Conservation (phyloP, 2,113 vertebrate genomes). For the Machaerirhynchus nigripectus region DNA sequence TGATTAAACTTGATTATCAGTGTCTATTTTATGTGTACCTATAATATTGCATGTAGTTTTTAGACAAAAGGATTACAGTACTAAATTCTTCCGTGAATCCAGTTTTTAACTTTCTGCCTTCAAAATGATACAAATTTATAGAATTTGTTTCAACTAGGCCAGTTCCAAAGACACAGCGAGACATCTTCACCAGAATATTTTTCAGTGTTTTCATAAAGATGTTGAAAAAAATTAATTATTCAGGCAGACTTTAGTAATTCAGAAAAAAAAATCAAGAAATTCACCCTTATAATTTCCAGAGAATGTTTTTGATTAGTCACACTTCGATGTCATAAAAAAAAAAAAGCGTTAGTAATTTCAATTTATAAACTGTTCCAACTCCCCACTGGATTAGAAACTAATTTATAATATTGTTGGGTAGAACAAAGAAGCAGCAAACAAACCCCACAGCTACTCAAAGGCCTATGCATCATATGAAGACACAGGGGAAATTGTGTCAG, state of each 20-base stretch:
- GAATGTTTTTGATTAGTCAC: constrained; percentile 28
- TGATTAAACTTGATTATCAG: background rate
- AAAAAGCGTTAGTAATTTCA: background rate
- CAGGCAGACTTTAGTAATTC: background rate
- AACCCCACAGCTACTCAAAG: background rate
- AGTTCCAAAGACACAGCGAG: background rate
- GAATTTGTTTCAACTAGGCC: background rate
- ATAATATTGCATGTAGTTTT: background rate
- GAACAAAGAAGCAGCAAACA: background rate
- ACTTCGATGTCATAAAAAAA: background rate
- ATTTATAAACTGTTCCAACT: constrained; percentile 3
- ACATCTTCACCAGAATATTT: background rate
- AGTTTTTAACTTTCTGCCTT: background rate
- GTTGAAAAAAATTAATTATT: background rate
- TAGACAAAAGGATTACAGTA: background rate
- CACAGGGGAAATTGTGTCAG: background rate
- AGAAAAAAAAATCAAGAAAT: background rate
- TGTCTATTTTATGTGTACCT: background rate
- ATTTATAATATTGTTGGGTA: constrained; percentile 7
- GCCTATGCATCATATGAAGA: background rate
- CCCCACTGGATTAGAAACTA: background rate
- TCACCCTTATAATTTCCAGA: background rate
- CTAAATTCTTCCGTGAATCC: background rate
- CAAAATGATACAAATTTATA: background rate
- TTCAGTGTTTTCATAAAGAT: background rate